Evolutionary conservation across 2,797 vertebrate species (phyloP).

Genomic region (Chrysolophus pictus): DNA sequence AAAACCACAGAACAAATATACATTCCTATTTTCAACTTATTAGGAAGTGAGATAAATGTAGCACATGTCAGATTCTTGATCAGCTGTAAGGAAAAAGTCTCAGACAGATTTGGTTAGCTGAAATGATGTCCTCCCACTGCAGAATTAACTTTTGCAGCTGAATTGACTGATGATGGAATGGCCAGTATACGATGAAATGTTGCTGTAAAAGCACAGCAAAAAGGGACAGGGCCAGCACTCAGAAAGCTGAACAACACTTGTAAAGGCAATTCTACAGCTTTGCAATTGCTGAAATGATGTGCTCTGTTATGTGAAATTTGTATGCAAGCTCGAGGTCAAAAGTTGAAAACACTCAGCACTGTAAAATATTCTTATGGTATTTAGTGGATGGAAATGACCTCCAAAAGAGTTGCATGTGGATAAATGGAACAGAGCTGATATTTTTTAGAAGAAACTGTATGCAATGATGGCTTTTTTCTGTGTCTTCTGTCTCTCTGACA

Average conservation of each 20-base stretch:
- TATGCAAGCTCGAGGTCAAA: background rate
- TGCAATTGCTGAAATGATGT: background rate
- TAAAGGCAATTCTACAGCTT: background rate
- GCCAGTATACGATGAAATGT: background rate
- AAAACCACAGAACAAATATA: background rate
- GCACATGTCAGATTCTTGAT: background rate
- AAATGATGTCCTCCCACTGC: background rate
- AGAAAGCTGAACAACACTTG: background rate
- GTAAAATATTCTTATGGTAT: background rate
- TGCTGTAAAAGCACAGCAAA: constrained; percentile 1
- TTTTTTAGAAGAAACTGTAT: background rate
- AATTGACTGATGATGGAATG: background rate
- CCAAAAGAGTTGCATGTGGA: background rate
- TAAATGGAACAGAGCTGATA: background rate
- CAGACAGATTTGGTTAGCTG: background rate
- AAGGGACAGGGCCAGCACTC: background rate
- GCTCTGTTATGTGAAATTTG: background rate
- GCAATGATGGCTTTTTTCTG: background rate
- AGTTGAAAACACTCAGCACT: background rate
- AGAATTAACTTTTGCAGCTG: background rate
- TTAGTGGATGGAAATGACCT: background rate
- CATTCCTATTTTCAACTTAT: background rate
- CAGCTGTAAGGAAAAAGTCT: background rate
- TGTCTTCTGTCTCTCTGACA: background rate
- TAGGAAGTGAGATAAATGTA: background rate